Conservation (phyloP, 2,797 vertebrate genomes). For the Lutjanus campechanus region DNA sequence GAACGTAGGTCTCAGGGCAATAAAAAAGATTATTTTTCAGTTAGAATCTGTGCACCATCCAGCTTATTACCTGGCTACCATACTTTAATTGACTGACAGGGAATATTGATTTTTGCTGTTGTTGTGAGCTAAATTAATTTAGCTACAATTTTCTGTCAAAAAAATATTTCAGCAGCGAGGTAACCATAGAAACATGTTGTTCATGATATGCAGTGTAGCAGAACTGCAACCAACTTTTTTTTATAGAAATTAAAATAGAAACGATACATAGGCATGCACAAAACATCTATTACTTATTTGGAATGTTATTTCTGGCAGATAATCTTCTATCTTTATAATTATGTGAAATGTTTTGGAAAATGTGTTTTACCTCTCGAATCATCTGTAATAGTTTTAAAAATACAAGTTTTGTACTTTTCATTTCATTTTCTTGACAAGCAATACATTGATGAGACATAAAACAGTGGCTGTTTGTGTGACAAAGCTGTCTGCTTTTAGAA, state of each 20-base stretch:
- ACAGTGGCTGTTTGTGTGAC: background rate
- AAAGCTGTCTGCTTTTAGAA: background rate
- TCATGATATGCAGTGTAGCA: background rate
- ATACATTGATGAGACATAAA: background rate
- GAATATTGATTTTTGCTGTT: background rate
- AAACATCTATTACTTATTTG: background rate
- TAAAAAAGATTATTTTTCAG: constrained; percentile 18
- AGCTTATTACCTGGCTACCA: background rate
- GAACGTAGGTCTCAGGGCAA: background rate
- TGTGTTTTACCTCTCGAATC: constrained; percentile 2
- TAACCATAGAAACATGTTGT: background rate
- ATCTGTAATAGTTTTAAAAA: constrained; percentile 1
- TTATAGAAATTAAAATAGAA: background rate
- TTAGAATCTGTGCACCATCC: background rate
- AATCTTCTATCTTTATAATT: background rate
- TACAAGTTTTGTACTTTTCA: background rate
- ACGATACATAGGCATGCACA: background rate
- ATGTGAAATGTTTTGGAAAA: background rate
- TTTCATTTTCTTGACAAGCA: background rate
- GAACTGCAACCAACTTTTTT: background rate
- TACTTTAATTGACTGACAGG: background rate
- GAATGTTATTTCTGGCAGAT: background rate
- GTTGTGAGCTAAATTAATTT: background rate
- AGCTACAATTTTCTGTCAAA: background rate
- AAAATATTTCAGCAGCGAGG: background rate